Evolutionary conservation across 2,797 vertebrate species (phyloP), one percentile per base, ranked within the genome.

Genomic region (Eutrigla gurnardus): DNA sequence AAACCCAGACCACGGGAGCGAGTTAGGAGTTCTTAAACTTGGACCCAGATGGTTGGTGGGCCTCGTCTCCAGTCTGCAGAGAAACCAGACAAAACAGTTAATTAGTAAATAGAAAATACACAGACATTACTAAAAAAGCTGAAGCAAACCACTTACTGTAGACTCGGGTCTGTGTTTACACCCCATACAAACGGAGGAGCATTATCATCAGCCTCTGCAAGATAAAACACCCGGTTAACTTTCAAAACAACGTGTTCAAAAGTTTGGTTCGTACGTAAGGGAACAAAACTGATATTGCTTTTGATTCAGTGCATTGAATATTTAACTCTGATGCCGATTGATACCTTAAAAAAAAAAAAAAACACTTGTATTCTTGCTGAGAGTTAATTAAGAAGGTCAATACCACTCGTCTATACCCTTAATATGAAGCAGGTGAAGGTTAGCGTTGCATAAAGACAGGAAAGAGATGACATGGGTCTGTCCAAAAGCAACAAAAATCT

Each of bases 1-100:
- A 82, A 60, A 88, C 69, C 61, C 54, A 86, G 90, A 90, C 96
- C 94, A 94, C 0, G 96, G 96, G 54, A 96, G 77, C 55, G 87
- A 92, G 63, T 83, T 93, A 18, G 96, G 96, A 10, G 86, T 77
- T 45, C 95, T 89, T 47, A 94, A 83, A 54, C 75, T 83, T 43
- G 89, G 73, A 17, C 84, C 83, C 33, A 93, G 87, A 73, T 86
- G 92, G 75, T 54, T 83, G 33, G 53, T 82, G 6, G 72, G 54
- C 10, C 7, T 70, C 1, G 2, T 8, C 7, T 84, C 69, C 9
- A 1, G 4, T 17, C 90, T 94, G 82, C 61, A 68, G 40, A 42
- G 45, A 58, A 59, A 72, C 2, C 6, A 55, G 2, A 58, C 6
- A 61, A 39, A 63, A n/a, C 1, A 17, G 43, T 50, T 70, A 0